A percentile compares a stretch with the other conserved stretches of the same genome.
Conservation (phyloP, 1,140 invertebrate species). For the Paracyclopina nana region DNA sequence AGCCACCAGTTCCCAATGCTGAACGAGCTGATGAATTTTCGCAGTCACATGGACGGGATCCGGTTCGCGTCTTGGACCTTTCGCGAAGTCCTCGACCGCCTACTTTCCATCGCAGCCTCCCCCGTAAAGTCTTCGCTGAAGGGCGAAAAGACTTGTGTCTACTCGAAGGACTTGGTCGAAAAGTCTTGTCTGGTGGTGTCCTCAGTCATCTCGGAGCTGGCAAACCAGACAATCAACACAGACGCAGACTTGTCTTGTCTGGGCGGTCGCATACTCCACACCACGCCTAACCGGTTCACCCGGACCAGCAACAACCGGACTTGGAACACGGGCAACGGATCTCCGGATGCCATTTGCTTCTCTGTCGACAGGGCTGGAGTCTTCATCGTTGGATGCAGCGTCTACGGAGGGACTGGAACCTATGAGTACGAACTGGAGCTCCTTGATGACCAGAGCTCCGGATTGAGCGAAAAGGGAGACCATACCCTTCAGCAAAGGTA, state of each 20-base stretch:
- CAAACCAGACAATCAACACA: slow-evolving; percentile 39
- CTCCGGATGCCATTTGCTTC: slow-evolving; percentile 88
- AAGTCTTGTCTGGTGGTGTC: slow-evolving; percentile 68
- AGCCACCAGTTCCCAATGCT: slow-evolving; percentile 48
- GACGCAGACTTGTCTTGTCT: slow-evolving; percentile 24
- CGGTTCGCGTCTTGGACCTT: slow-evolving; percentile 42
- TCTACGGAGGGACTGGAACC: slow-evolving; percentile 66
- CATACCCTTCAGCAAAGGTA: neutral
- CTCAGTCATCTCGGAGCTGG: slow-evolving; percentile 66
- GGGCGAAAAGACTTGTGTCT: slow-evolving; percentile 34
- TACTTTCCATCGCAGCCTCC: slow-evolving; percentile 56
- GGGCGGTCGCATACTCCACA: slow-evolving; percentile 45
- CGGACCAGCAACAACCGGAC: slow-evolving; percentile 64
- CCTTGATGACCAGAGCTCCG: slow-evolving; percentile 49
- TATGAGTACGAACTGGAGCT: slow-evolving; percentile 82
- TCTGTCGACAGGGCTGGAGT: slow-evolving; percentile 73
- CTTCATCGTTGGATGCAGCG: slow-evolving; percentile 61
- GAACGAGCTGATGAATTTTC: slow-evolving; percentile 57
- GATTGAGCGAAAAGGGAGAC: neutral
- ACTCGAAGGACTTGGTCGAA: slow-evolving; percentile 42
- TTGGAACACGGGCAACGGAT: slow-evolving; percentile 93
- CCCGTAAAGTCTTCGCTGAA: slow-evolving; percentile 47
- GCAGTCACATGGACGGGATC: slow-evolving; percentile 34
- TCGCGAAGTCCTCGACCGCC: slow-evolving; percentile 55
- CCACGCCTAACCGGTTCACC: slow-evolving; percentile 40